Percentiles rank a stretch among this genome's conserved stretches.
Evolutionary conservation across 1,140 invertebrate genomes (phyloP).

Genomic region (Vollenhovia emeryi): DNA sequence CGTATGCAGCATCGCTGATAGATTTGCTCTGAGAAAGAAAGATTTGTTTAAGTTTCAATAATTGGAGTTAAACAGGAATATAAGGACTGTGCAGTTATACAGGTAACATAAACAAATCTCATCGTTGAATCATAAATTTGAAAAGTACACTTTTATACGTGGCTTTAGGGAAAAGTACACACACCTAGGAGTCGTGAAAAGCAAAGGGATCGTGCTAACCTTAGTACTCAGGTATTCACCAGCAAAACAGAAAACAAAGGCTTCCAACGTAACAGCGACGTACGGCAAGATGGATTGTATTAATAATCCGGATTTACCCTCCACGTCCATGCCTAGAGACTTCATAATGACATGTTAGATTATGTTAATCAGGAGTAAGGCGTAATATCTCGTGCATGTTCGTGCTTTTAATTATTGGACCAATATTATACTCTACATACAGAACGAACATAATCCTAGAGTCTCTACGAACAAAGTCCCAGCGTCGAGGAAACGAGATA

Average conservation of each 20-base stretch:
- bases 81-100: neutral
- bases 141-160: no score
- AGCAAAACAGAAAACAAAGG: conserved; percentile 63
- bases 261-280: conserved; percentile 18
- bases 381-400: neutral
- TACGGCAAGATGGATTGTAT: conserved; percentile 36
- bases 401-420: conserved; percentile 4
- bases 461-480: no score
- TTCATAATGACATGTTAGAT: conserved; percentile 3
- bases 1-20: conserved; percentile 2
- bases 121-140: neutral
- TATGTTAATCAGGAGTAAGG: neutral
- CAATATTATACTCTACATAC: neutral
- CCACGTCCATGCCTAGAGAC: conserved; percentile 7
- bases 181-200: neutral
- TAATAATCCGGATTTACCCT: conserved; percentile 4
- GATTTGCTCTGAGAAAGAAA: neutral
- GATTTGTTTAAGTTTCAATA: neutral
- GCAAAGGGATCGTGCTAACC: conserved; percentile 17
- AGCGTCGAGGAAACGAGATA: neutral
- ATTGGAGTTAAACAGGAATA: neutral
- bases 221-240: conserved; percentile 59
- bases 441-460: neutral
- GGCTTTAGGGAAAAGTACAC: neutral
- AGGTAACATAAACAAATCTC: neutral